Evolutionary conservation across 2,888 invertebrate genomes (phyloP).

Genomic region (Disparrhopalites patrizii): DNA sequence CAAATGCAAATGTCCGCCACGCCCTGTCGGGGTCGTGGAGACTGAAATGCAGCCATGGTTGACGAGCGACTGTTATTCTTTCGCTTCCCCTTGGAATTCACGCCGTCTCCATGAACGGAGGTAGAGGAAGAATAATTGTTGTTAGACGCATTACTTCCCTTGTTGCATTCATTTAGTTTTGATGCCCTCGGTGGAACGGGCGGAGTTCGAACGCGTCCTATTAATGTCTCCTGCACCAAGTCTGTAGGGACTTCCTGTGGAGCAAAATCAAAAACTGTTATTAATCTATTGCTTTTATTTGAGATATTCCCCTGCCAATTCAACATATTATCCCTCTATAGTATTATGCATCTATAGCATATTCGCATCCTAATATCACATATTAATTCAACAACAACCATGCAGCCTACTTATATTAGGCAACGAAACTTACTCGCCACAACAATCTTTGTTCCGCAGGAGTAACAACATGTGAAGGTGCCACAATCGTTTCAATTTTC

Average conservation of each 20-base stretch:
- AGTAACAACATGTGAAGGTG: not conserved
- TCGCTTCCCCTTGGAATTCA: not conserved
- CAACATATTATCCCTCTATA: no score
- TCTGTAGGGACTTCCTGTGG: not conserved
- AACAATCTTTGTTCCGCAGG: slow-evolving; percentile 2
- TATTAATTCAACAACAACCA: no score
- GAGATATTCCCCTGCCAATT: not conserved
- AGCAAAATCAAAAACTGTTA: not conserved
- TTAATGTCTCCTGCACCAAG: not conserved
- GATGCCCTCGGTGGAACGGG: not conserved
- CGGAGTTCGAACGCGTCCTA: not conserved
- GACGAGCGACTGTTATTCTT: not conserved
- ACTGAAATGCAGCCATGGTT: not conserved
- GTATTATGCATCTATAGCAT: no score
- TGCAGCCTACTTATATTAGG: not conserved
- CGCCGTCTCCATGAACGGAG: not conserved
- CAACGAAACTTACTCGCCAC: not conserved
- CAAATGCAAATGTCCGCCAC: slow-evolving; percentile 4
- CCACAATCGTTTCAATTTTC: not conserved
- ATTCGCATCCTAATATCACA: no score
- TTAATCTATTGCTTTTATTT: not conserved
- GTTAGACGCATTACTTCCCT: not conserved
- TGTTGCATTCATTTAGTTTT: not conserved
- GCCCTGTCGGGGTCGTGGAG: no score
- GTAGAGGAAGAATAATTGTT: not conserved